Base-by-base conservation (phyloP, 1,140 invertebrate genomes). In the Dolichoris vasculosae region DNA sequence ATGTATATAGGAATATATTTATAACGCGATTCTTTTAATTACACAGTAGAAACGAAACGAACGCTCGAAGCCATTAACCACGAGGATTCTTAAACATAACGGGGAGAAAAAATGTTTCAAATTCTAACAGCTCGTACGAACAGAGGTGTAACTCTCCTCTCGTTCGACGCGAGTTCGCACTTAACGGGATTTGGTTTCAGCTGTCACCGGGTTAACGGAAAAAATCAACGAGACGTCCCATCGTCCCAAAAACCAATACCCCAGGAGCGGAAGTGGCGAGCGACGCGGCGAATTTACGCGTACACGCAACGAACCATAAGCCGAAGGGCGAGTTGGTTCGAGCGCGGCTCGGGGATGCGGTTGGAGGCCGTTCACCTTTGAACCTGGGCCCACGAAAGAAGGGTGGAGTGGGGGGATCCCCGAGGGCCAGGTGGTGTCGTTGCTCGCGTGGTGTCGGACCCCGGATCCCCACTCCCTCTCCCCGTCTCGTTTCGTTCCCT, bases 361-460 rank as follows among this genome's bases (percentile, higher is more conserved):
- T 2, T 26, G 1, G 1, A 88, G 88, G 89, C 86, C 88, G 86
- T 87, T 89, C 85, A 88, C 86, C 89, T 84, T 84, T 89, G 67
- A 85, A 85, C 83, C 87, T 87, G 79, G 82, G 71, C 83, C 86
- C 87, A 13, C 7, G 43, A 48, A 75, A 32, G 23, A 51, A 77
- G 48, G 76, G 32, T 2, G 48, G 51, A 51, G 23, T 9, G 17
- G 76, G 51, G n/a, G 4, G 1, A 63, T 30, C 0, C 26, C 30
- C 17, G 48, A 88, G 88, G 87, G 88, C 91, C 90, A 91, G 90
- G 90, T 92, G 90, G 85, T 89, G 86, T 75, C 26, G 84, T 84
- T 64, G 87, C 69, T 83, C 86, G n/a, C n/a, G n/a, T n/a, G n/a
- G n/a, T n/a, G n/a, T n/a, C n/a, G 86, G 23, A 26, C 23, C 23